phyloP scores from a whole-genome alignment of 2,113 vertebrate species.

The Piaya cayana region DNA sequence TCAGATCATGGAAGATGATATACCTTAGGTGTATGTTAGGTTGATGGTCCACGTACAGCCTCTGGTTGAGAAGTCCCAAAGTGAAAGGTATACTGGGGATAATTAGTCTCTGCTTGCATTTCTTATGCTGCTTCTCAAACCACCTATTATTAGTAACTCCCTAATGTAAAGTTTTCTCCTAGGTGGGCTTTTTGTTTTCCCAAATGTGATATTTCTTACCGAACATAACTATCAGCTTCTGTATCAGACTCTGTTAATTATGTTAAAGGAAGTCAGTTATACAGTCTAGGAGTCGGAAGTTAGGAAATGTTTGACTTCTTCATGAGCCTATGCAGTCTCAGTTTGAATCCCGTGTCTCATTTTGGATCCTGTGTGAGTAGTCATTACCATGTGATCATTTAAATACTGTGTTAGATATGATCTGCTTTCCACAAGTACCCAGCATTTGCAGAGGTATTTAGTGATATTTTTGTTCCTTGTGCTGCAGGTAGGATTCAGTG shows the following conservation, averaged over 20 bases:
- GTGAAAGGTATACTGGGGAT: background rate
- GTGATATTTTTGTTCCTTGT: background rate
- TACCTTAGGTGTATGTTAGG: background rate
- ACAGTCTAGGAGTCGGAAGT: background rate
- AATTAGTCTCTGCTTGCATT: background rate
- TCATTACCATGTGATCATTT: rapidly evolving
- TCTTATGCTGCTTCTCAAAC: background rate
- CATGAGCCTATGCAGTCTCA: background rate
- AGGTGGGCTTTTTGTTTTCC: background rate
- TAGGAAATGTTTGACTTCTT: background rate
- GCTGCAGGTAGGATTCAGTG: background rate
- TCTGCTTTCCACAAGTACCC: background rate
- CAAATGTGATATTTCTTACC: background rate
- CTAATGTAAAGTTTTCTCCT: background rate
- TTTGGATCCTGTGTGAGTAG: background rate
- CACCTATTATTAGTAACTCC: background rate
- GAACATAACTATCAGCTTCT: background rate
- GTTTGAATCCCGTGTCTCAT: background rate
- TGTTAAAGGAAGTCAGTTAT: background rate
- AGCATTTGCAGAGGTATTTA: background rate
- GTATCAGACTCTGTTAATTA: background rate
- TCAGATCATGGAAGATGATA: background rate
- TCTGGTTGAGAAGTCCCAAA: background rate
- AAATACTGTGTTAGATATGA: background rate
- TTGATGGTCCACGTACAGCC: rapidly evolving